Percentiles rank a stretch among this genome's conserved stretches.
Conservation (phyloP, 2,888 invertebrate genomes). For the Eilema depressum region DNA sequence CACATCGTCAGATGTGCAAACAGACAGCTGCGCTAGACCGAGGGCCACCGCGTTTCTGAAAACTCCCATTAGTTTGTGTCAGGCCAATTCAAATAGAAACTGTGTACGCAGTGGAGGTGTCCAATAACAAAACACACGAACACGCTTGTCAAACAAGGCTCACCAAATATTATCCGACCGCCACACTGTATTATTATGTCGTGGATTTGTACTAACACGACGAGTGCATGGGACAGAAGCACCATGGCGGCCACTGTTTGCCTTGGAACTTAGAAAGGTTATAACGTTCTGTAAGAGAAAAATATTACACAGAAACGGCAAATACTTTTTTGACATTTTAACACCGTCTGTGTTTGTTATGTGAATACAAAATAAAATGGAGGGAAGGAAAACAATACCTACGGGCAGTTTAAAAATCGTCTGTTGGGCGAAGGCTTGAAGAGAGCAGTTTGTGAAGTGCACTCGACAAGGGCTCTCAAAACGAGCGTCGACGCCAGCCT, state of each 20-base stretch:
- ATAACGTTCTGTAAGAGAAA: conserved; percentile 57
- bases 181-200: conserved; percentile 79
- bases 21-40: conserved; percentile 52
- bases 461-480: conserved; percentile 69
- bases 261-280: conserved; percentile 74
- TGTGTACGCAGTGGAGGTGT: conserved; percentile 80
- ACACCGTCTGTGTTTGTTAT: conserved; percentile 49
- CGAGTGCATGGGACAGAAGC: conserved; percentile 72
- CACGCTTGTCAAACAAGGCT: conserved; percentile 83
- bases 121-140: conserved; percentile 83
- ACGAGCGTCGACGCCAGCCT: conserved; percentile 68
- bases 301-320: conserved; percentile 56
- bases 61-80: conserved; percentile 70
- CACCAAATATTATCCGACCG: conserved; percentile 81
- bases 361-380: conserved; percentile 57
- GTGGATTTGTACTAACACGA: conserved; percentile 79
- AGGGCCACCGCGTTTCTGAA: conserved; percentile 68
- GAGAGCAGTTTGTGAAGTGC: conserved; percentile 79
- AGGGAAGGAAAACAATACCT: conserved; percentile 62
- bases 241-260: conserved; percentile 66
- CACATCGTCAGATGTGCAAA: conserved; percentile 63
- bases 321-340: conserved; percentile 52
- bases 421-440: conserved; percentile 70
- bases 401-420: conserved; percentile 67
- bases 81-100: conserved; percentile 77